Evolutionary conservation across 2,888 invertebrate species (phyloP), one percentile per base, ranked within the genome.

Genomic region (Megamerina dolium): DNA sequence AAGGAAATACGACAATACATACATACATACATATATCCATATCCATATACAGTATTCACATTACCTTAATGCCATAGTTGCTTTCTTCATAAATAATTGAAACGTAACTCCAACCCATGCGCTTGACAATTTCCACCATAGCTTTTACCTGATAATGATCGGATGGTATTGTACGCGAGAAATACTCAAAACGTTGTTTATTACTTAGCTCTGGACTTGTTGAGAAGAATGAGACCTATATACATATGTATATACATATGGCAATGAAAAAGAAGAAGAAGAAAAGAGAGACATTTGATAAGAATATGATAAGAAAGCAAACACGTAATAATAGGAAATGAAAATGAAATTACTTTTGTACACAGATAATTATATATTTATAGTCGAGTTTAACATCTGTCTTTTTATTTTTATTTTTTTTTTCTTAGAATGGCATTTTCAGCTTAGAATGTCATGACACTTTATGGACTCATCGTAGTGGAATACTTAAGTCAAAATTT

Each of bases 31-130:
- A n/a, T n/a, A n/a, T n/a, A n/a, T n/a, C n/a, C n/a, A n/a, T n/a
- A n/a, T n/a, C n/a, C n/a, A n/a, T n/a, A n/a, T n/a, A n/a, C n/a
- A n/a, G n/a, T n/a, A n/a, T n/a, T n/a, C n/a, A n/a, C n/a, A n/a
- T 68, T 63, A 88, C 93, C 83, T 92, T 91, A 51, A 92, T 90
- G 6, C 94, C 94, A 61, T 95, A 95, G 74, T 90, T 93, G 45
- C 92, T 92, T 70, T 95, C 94, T 69, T 95, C 94, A 66, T 94
- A 95, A 52, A 95, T 86, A 56, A 95, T 89, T 39, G 93, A 93
- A 16, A 95, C 87, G 72, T 94, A 95, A 51, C 87, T 90, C 94
- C 94, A 95, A 36, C 82, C 81, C 74, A 95, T 81, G 53, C 78
- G 77, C 58, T 80, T 80, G 13, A 95, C 87, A 54, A 95, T 89